phyloP scores from a whole-genome alignment of 2,113 vertebrate species.

The Amphilophus citrinellus region DNA sequence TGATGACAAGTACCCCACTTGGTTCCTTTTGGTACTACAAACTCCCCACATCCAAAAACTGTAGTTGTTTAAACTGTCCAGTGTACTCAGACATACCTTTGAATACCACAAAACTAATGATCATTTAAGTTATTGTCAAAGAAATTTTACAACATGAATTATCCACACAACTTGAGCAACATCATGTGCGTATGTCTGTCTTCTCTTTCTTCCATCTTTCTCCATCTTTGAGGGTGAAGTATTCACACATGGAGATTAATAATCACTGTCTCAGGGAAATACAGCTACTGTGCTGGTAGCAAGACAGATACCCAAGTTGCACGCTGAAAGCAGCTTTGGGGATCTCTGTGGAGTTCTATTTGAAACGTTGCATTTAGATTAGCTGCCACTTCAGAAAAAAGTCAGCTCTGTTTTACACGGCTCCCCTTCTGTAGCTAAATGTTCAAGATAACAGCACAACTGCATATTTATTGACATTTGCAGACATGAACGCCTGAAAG shows the following conservation, averaged over 20 bases:
- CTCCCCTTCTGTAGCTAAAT: neutral
- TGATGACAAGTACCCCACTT: neutral
- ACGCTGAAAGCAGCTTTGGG: neutral
- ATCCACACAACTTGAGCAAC: neutral
- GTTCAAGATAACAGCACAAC: neutral
- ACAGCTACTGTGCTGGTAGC: neutral
- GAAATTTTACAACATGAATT: neutral
- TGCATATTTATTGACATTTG: neutral
- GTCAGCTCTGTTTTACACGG: neutral
- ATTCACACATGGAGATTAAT: neutral
- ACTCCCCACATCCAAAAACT: neutral
- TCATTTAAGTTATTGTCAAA: neutral
- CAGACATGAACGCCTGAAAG: neutral
- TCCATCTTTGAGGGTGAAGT: neutral
- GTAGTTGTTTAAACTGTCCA: neutral
- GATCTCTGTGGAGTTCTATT: neutral
- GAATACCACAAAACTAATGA: neutral
- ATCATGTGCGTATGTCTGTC: neutral
- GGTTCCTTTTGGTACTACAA: neutral
- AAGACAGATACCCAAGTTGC: neutral
- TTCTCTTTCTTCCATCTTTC: neutral
- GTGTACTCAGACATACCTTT: neutral
- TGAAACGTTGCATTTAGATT: no score
- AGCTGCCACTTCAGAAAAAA: neutral
- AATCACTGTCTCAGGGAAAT: neutral